Conservation (phyloP, 2,797 vertebrate species). For the Prionace glauca region DNA sequence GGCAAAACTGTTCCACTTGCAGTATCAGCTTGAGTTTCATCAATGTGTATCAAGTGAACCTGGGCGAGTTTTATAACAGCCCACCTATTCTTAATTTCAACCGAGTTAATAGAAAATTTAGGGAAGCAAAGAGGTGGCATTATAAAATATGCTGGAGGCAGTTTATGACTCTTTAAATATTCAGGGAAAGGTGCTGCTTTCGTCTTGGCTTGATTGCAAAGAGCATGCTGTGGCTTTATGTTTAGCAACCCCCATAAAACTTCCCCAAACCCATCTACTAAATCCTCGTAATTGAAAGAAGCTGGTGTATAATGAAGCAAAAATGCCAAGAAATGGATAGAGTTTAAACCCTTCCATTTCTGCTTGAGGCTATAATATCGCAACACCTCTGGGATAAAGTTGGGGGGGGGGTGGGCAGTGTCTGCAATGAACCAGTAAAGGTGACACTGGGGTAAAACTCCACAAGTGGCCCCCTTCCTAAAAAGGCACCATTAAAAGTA, state of each 20-base stretch:
- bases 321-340: conserved; percentile 55
- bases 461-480: background rate
- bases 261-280: conserved; percentile 70
- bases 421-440: background rate
- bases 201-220: conserved; percentile 58
- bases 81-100: conserved; percentile 44
- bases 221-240: conserved; percentile 57
- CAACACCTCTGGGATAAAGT: background rate
- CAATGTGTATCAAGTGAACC: background rate
- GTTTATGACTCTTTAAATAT: conserved; percentile 50
- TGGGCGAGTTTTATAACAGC: background rate
- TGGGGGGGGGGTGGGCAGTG: no score
- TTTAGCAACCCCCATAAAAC: conserved; percentile 65
- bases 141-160: conserved; percentile 48
- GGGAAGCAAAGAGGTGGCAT: conserved; percentile 45
- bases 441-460: background rate
- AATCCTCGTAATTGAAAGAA: conserved; percentile 77
- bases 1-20: conserved; percentile 29
- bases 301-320: conserved; percentile 59
- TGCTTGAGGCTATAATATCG: background rate
- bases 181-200: conserved; percentile 60
- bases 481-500: background rate
- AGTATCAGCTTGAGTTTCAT: conserved; percentile 24
- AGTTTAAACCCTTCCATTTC: conserved; percentile 55
- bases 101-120: conserved; percentile 49